These are phyloP conservation scores for Mormyrus lacerda DNA, from an alignment of 2,113 vertebrate species.

Conservation along the genomic window DNA sequence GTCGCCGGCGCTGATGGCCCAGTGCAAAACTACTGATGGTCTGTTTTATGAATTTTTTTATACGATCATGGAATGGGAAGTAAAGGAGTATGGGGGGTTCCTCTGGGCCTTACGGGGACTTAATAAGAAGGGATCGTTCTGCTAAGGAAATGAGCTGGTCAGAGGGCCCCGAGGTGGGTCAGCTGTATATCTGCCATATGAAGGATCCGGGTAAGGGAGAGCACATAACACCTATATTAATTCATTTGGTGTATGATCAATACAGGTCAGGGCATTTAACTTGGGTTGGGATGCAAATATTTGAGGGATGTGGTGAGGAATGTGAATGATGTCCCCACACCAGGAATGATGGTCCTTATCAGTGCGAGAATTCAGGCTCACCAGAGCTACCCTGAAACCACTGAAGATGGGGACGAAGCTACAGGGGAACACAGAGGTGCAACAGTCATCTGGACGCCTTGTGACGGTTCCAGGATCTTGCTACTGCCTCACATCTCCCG, in stretches of 20 bases:
- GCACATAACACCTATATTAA: conserved; percentile 25
- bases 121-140: background rate
- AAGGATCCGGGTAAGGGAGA: conserved; percentile 22
- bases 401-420: background rate
- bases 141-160: conserved; percentile 24
- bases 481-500: conserved; percentile 62
- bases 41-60: background rate
- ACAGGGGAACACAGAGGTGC: conserved; percentile 49
- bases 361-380: background rate
- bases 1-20: background rate
- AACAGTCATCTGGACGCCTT: conserved; percentile 40
- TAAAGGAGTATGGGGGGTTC: background rate
- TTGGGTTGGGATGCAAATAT: conserved; percentile 5
- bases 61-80: background rate
- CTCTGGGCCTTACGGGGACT: background rate
- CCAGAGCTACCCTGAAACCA: background rate
- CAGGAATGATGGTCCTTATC: background rate
- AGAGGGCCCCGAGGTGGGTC: conserved; percentile 23
- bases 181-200: conserved; percentile 41
- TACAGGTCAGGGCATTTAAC: conserved; percentile 20
- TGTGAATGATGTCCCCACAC: background rate
- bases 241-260: conserved; percentile 33
- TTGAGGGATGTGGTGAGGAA: background rate
- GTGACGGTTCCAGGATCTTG: conserved; percentile 58
- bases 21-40: background rate